Percentiles rank a stretch among this genome's conserved stretches.
phyloP scores from a whole-genome alignment of 2,888 invertebrate species.

The Amorpha juglandis region DNA sequence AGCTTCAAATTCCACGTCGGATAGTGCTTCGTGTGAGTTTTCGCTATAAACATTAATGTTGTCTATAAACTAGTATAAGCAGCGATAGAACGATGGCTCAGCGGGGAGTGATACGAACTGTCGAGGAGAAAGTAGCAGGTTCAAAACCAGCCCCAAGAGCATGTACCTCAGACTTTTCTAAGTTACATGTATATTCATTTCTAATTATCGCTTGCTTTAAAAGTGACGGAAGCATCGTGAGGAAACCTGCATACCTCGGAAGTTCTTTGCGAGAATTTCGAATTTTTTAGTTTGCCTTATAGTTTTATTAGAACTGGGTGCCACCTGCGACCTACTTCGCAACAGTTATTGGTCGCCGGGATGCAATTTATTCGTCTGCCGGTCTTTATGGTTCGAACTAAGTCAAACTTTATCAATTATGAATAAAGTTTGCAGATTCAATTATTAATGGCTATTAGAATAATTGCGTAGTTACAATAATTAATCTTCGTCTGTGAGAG shows the following conservation, averaged over 20 bases:
- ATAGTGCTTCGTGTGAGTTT: neutral
- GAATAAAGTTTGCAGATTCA: neutral
- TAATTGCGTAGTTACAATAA: neutral
- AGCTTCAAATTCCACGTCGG: neutral
- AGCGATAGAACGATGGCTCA: no score
- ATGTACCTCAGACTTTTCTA: no score
- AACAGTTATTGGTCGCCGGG: constrained; percentile 4
- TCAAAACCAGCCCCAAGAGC: no score
- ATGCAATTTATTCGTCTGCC: constrained; percentile 1
- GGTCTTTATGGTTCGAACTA: neutral
- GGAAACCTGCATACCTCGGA: no score
- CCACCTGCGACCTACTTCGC: constrained; percentile 1
- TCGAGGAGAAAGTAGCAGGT: no score
- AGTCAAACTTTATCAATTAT: constrained; percentile 14
- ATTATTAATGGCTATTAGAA: neutral
- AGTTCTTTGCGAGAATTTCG: no score
- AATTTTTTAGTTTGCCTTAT: no score
- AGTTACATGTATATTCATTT: no score
- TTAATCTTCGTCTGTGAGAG: neutral
- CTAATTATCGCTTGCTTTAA: no score
- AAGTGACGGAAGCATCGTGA: no score
- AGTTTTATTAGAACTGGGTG: neutral
- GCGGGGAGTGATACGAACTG: no score
- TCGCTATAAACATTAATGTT: neutral
- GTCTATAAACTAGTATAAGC: no score